Conservation (phyloP, 2,888 invertebrate species). For the Oxycera nigricornis region DNA sequence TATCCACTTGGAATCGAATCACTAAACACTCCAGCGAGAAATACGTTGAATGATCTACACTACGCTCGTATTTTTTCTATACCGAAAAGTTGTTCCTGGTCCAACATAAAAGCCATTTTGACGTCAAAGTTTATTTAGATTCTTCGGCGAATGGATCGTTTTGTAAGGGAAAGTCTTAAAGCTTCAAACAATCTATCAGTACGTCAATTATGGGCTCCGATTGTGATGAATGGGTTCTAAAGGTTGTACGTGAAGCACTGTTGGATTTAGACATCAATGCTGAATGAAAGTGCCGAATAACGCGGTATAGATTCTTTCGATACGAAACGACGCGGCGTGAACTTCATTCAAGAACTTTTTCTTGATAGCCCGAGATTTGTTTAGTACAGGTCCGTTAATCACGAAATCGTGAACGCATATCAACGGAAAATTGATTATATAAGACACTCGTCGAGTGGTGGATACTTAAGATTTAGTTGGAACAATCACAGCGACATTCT, state of each 20-base stretch:
- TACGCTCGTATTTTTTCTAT: background rate
- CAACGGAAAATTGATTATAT: background rate
- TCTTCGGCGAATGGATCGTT: constrained; percentile 7
- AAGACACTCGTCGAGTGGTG: too few relatives aligned
- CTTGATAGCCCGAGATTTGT: background rate
- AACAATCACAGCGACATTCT: too few relatives aligned
- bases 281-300: constrained; percentile 21
- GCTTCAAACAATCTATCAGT: constrained; percentile 10
- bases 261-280: constrained; percentile 14
- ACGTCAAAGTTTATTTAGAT: background rate
- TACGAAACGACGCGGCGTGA: background rate
- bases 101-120: background rate
- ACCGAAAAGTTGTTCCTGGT: background rate
- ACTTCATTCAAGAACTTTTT: background rate
- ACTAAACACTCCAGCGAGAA: background rate
- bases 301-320: background rate
- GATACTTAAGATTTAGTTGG: too few relatives aligned
- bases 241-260: background rate
- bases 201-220: background rate
- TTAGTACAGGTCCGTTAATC: background rate
- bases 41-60: background rate
- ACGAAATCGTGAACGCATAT: constrained; percentile 7
- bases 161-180: background rate
- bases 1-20: constrained; percentile 3
- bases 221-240: background rate